Evolutionary conservation across 2,888 invertebrate genomes (phyloP).

Genomic region (Sarcophaga carnaria): DNA sequence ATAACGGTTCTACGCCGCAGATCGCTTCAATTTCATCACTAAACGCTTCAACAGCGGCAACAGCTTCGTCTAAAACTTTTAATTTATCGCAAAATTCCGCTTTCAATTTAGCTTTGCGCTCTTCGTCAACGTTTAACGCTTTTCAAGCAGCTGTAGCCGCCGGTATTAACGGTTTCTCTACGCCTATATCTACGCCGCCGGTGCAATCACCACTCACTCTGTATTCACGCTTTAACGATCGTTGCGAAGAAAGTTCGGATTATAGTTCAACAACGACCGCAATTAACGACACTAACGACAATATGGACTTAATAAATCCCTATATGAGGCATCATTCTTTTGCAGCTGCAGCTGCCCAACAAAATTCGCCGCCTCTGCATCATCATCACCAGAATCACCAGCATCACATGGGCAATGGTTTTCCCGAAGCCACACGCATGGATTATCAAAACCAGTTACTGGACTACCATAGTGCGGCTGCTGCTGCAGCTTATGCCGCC

Average conservation of each 20-base stretch:
- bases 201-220: slow-evolving; percentile 50
- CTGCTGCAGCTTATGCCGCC: slow-evolving; percentile 78
- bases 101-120: slow-evolving; percentile 78
- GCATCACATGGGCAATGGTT: slow-evolving; percentile 68
- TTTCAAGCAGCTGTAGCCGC: slow-evolving; percentile 71
- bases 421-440: slow-evolving; percentile 68
- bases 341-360: slow-evolving; percentile 74
- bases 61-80: slow-evolving; percentile 72
- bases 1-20: slow-evolving; percentile 45
- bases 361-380: slow-evolving; percentile 71
- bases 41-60: slow-evolving; percentile 62
- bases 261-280: slow-evolving; percentile 44
- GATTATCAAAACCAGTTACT: slow-evolving; percentile 78
- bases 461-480: slow-evolving; percentile 79
- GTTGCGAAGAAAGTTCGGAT: slow-evolving; percentile 71
- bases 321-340: slow-evolving; percentile 80
- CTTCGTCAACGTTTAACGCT: slow-evolving; percentile 63
- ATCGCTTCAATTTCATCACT: slow-evolving; percentile 44
- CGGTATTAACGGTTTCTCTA: slow-evolving; percentile 71
- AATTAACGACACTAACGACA: slow-evolving; percentile 71
- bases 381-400: slow-evolving; percentile 69
- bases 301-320: slow-evolving; percentile 80
- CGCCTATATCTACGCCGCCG: slow-evolving; percentile 58
- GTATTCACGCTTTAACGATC: slow-evolving; percentile 62
- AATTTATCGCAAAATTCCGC: slow-evolving; percentile 79